phyloP scores from a whole-genome alignment of 2,113 vertebrate species.

The Aix galericulata region DNA sequence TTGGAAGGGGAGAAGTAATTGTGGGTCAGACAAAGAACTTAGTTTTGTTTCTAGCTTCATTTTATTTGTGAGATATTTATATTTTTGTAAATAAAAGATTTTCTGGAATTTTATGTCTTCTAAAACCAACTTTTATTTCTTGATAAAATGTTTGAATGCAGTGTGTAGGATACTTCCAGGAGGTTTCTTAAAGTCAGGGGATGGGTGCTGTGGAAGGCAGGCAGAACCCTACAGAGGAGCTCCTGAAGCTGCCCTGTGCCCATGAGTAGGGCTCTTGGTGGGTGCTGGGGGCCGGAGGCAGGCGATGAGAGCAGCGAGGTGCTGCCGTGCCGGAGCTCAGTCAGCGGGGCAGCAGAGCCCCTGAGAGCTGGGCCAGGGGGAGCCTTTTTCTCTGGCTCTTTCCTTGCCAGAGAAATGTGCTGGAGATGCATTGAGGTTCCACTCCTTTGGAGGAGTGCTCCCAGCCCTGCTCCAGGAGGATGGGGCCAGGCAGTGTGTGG shows the following conservation, averaged over 20 bases:
- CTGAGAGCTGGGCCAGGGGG: not conserved
- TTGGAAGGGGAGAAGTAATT: not conserved
- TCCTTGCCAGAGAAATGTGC: no score
- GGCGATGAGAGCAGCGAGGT: not conserved
- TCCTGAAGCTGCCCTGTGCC: not conserved
- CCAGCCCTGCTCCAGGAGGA: fast-evolving
- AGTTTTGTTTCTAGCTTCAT: not conserved
- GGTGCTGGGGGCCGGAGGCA: not conserved
- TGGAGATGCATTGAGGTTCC: fast-evolving
- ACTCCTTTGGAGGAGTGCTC: fast-evolving
- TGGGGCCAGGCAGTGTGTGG: fast-evolving
- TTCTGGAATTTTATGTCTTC: not conserved
- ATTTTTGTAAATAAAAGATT: not conserved
- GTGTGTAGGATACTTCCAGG: not conserved
- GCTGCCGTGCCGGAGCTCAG: no score
- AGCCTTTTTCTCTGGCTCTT: fast-evolving
- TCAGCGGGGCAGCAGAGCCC: not conserved
- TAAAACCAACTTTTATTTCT: not conserved
- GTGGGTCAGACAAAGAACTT: not conserved
- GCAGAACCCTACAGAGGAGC: not conserved
- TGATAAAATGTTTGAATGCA: not conserved
- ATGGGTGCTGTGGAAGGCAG: not conserved
- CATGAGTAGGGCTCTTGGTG: not conserved
- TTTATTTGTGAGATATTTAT: not conserved
- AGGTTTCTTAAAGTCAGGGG: no score